These are phyloP conservation scores for Dallia pectoralis DNA, from an alignment of 2,797 vertebrate species.

Conservation along the genomic window DNA sequence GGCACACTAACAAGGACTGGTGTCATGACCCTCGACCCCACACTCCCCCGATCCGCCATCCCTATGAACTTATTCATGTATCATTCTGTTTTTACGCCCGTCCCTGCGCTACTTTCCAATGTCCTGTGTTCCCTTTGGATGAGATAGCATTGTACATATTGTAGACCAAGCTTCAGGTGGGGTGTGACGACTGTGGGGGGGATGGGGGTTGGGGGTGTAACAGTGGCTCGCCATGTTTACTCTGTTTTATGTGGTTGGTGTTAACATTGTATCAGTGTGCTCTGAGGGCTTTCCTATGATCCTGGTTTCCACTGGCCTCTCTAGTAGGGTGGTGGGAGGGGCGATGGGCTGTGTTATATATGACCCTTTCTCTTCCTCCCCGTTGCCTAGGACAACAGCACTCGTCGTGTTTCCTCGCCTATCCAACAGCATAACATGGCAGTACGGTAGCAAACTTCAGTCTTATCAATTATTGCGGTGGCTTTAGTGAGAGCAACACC, in stretches of 20 bases:
- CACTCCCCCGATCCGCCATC: conserved; percentile 18
- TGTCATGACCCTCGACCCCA: conserved; percentile 30
- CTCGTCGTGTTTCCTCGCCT: background rate
- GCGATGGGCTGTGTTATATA: background rate
- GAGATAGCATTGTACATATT: conserved; percentile 37
- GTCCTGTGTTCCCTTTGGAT: conserved; percentile 28
- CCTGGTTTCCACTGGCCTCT: background rate
- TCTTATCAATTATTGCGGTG: background rate
- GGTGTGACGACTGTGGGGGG: conserved; percentile 15
- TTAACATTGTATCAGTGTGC: background rate
- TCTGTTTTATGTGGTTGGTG: conserved; percentile 6
- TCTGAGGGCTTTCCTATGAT: background rate
- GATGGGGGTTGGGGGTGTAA: conserved; percentile 17
- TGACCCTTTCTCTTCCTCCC: background rate
- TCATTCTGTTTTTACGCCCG: conserved; percentile 2
- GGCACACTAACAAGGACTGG: conserved; percentile 43
- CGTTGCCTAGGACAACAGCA: background rate
- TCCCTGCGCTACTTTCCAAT: background rate
- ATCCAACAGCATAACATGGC: conserved; percentile 4
- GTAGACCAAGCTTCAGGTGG: conserved; percentile 33
- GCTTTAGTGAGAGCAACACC: conserved; percentile 11
- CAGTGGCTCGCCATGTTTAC: background rate
- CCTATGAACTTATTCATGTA: conserved; percentile 28
- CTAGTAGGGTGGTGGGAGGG: conserved; percentile 5
- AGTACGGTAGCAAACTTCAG: background rate